Evolutionary conservation across 2,113 vertebrate genomes (phyloP).

Genomic region (Arizona elegans): DNA sequence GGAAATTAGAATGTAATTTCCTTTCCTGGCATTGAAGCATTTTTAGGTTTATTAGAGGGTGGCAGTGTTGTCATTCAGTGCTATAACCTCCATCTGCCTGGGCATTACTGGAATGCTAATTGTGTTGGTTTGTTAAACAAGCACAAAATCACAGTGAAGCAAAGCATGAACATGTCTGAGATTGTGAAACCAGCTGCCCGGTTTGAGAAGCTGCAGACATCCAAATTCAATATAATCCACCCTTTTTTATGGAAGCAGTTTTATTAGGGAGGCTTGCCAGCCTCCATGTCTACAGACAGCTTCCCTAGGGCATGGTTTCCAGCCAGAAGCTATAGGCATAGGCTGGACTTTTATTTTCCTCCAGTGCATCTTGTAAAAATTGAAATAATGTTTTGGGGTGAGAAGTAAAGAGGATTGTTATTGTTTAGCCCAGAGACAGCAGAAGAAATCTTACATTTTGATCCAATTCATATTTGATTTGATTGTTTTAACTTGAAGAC

Average conservation of each 20-base stretch:
- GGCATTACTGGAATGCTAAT: background rate
- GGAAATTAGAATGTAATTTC: background rate
- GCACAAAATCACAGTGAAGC: conserved; percentile 3
- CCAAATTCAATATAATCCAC: conserved; percentile 12
- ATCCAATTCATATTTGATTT: background rate
- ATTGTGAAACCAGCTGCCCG: background rate
- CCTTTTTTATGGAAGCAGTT: background rate
- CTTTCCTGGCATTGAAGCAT: background rate
- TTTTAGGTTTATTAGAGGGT: background rate
- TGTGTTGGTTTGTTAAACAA: conserved; percentile 4
- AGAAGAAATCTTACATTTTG: background rate
- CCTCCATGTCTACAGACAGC: background rate
- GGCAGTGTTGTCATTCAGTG: background rate
- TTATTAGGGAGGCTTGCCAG: background rate
- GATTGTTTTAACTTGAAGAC: background rate
- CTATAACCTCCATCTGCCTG: background rate
- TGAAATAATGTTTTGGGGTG: background rate
- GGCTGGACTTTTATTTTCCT: background rate
- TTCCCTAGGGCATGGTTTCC: background rate
- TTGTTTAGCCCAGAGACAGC: background rate
- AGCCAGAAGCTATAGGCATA: background rate
- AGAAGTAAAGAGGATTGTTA: background rate
- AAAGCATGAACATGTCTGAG: background rate
- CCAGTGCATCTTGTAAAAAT: background rate
- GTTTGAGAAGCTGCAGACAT: background rate